Percentiles rank a stretch among this genome's conserved stretches.
phyloP scores from a whole-genome alignment of 2,888 invertebrate genomes.

The Dicycla oo region DNA sequence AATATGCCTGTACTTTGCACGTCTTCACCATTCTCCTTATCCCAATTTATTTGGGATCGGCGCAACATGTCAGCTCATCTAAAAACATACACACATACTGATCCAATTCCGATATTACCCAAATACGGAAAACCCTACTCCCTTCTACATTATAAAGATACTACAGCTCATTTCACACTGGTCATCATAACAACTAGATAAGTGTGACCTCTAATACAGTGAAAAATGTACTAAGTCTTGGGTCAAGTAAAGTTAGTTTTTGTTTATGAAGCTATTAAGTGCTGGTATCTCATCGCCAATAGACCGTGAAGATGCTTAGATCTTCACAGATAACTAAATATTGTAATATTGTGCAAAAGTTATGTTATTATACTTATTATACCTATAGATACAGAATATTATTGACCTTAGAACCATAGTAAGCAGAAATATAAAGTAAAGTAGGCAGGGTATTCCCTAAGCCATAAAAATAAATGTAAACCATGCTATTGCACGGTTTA shows the following conservation, averaged over 20 bases:
- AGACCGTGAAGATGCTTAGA: slow-evolving; percentile 38
- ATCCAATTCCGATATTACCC: slow-evolving; percentile 2
- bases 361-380: slow-evolving; percentile 44
- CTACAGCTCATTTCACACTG: slow-evolving; percentile 8
- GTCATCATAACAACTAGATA: not conserved
- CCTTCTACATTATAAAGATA: not conserved
- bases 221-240: not conserved
- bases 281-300: slow-evolving; percentile 21
- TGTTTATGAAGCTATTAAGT: slow-evolving; percentile 30
- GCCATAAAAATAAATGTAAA: too few species aligned
- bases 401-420: not conserved
- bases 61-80: not conserved
- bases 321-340: slow-evolving; percentile 35
- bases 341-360: slow-evolving; percentile 36
- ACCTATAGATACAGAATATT: not conserved
- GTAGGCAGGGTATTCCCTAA: not conserved
- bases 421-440: slow-evolving; percentile 18
- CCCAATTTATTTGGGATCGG: too few species aligned
- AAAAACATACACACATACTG: slow-evolving; percentile 1
- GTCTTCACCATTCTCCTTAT: too few species aligned
- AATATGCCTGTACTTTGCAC: too few species aligned
- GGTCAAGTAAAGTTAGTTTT: slow-evolving; percentile 1
- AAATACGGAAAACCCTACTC: slow-evolving; percentile 9
- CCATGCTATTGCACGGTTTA: not conserved
- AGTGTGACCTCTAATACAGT: not conserved